Percentiles rank a stretch among this genome's conserved stretches.
These are phyloP conservation scores for Eidolon helvum DNA, from an alignment of 2,113 vertebrate species.

Conservation along the genomic window DNA sequence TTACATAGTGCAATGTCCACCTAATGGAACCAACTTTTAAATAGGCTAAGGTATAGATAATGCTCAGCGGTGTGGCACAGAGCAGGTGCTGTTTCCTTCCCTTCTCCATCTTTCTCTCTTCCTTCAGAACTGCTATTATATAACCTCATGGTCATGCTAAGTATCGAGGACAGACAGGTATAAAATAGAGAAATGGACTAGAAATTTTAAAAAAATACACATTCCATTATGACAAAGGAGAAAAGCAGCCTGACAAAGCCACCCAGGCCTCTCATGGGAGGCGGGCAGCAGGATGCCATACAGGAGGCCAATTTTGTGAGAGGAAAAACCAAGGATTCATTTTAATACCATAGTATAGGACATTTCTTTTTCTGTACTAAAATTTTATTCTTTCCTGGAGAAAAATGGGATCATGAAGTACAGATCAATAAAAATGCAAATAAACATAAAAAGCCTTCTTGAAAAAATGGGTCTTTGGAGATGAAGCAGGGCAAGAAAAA, in stretches of 20 bases:
- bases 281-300: background rate
- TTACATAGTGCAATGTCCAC: background rate
- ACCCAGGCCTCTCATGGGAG: background rate
- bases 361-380: background rate
- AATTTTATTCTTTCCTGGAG: background rate
- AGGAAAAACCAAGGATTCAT: background rate
- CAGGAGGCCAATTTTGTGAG: background rate
- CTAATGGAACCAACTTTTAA: background rate
- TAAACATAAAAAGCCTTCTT: background rate
- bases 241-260: background rate
- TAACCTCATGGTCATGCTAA: background rate
- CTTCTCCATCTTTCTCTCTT: background rate
- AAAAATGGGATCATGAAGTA: background rate
- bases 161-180: background rate
- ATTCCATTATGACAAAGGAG: background rate
- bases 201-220: too few relatives aligned
- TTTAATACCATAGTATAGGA: background rate
- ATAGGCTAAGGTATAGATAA: accelerated
- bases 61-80: background rate
- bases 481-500: background rate
- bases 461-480: background rate
- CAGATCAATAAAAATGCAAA: background rate
- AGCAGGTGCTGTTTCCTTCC: background rate
- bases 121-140: background rate
- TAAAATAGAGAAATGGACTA: background rate